Evolutionary conservation across 2,888 invertebrate genomes (phyloP).

Genomic region (Eugnorisma glareosa): DNA sequence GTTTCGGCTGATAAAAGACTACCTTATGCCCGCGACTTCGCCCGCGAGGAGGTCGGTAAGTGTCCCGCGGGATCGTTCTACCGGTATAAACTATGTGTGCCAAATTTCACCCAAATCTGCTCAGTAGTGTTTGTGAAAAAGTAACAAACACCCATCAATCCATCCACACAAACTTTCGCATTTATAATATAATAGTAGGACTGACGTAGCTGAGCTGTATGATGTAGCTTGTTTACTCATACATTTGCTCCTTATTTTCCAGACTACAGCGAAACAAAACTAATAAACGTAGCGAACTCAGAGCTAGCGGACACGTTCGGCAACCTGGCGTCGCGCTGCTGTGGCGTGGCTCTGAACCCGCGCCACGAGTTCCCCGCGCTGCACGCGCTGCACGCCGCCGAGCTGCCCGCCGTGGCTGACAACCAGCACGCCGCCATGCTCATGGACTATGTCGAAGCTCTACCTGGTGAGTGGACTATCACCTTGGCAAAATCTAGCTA

Average conservation of each 20-base stretch:
- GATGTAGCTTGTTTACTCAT: neutral
- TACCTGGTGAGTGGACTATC: constrained; percentile 70
- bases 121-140: no score
- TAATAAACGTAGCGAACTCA: constrained; percentile 94
- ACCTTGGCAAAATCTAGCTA: neutral
- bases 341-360: constrained; percentile 95
- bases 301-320: constrained; percentile 98
- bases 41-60: no score
- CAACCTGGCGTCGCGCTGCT: constrained; percentile 96
- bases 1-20: neutral
- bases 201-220: no score
- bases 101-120: no score
- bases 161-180: no score
- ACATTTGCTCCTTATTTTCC: neutral
- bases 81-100: no score
- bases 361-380: constrained; percentile 92
- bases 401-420: constrained; percentile 77
- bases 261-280: constrained; percentile 93
- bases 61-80: no score
- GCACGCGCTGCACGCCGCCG: constrained; percentile 85
- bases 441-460: constrained; percentile 86
- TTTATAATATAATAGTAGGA: no score
- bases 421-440: constrained; percentile 89
- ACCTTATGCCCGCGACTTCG: no score
- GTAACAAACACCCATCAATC: no score